Base-by-base conservation (phyloP, 2,888 invertebrate genomes). In the Nysson spinosus region DNA sequence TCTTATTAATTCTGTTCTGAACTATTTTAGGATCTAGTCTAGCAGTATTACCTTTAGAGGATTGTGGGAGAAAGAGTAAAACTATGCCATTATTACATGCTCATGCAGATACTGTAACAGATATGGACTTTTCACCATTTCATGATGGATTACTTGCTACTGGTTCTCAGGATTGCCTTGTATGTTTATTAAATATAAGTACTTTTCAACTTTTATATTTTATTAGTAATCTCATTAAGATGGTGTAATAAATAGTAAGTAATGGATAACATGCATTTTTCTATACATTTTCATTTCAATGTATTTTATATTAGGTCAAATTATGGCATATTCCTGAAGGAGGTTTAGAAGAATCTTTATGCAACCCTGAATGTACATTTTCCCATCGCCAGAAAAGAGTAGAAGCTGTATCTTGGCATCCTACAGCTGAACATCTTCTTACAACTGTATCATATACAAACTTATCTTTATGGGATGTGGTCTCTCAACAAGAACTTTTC, bases 71-170 rank as follows among this genome's bases (percentile, higher is more conserved):
- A 69, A 95, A 96, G 87, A 94, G 94, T 83, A 95, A 95, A 89
- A 93, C 93, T 16, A 95, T 95, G 94, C 95, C 96, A 3, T 84
- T 96, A 65, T 89, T 96, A 46, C 94, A 95, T 88, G 95, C 94
- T 11, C 94, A 96, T 88, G 91, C 94, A 47, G 98, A 97, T 81
- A 95, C 96, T 40, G 95, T 98, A 28, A 96, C 96, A 30, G 98
- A 97, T 87, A 93, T 98, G 91, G 95, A 95, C 79, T 98, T 98
- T 86, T 97, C 97, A 22, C 97, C 97, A 4, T 98, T 97, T 88
- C 96, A 97, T 85, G 97, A 97, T 89, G 95, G 96, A 28, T 89
- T 97, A 40, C 88, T 98, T 77, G 93, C 96, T 22, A 98, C 98
- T 26, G 96, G 96, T 57, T 95, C 95, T 46, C 95, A 95, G 87